A percentile compares a stretch with the other conserved stretches of the same genome.
Conservation (phyloP, 2,797 vertebrate genomes). For the Chelon auratus region DNA sequence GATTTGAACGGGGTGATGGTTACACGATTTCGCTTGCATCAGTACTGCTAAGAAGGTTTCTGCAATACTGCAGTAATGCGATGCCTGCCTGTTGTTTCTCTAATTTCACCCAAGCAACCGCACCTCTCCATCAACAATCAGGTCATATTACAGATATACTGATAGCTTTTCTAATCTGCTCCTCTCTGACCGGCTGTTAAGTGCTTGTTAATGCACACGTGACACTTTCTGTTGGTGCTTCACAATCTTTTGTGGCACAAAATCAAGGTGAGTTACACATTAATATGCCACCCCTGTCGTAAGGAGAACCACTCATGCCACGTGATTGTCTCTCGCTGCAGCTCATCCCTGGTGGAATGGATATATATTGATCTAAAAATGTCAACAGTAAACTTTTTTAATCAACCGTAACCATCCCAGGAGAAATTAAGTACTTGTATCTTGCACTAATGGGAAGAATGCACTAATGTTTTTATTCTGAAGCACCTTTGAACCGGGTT, state of each 20-base stretch:
- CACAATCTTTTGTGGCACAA: no score
- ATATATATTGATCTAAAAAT: background rate
- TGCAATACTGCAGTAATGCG: background rate
- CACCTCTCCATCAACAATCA: conserved; percentile 2
- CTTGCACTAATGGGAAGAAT: background rate
- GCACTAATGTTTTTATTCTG: background rate
- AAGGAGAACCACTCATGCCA: background rate
- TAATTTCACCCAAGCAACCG: background rate
- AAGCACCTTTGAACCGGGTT: background rate
- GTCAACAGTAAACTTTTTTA: background rate
- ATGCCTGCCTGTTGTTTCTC: background rate
- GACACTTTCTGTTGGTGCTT: background rate
- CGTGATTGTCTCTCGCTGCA: background rate
- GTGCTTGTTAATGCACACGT: background rate
- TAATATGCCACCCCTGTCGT: background rate
- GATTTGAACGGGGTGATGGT: background rate
- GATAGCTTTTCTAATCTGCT: background rate
- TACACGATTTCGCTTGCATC: background rate
- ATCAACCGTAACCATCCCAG: background rate
- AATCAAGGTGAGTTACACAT: background rate
- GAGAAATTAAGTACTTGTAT: background rate
- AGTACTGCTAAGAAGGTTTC: background rate
- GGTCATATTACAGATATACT: background rate
- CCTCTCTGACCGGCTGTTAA: background rate
- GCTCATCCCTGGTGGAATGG: background rate